phyloP scores from a whole-genome alignment of 2,797 vertebrate genomes.

The Onychomys leucogaster region DNA sequence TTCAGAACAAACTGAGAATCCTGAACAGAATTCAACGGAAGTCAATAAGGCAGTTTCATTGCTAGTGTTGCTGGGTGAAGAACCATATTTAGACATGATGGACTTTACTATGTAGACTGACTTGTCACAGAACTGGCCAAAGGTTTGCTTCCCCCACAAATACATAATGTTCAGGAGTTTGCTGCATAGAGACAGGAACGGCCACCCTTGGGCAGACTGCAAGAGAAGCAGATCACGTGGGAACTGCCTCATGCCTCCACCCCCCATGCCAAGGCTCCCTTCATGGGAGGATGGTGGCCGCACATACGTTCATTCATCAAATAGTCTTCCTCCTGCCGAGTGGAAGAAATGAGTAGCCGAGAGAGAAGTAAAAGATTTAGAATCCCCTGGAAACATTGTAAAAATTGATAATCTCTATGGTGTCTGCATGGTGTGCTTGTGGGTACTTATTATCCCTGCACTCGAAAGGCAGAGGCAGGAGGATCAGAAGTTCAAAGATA shows the following conservation, averaged over 20 bases:
- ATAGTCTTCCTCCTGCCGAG: neutral
- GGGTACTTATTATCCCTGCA: neutral
- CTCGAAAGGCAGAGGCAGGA: neutral
- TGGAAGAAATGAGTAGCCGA: neutral
- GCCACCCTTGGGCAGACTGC: neutral
- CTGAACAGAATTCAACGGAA: neutral
- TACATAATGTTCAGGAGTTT: neutral
- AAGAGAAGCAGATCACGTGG: neutral
- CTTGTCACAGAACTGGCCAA: neutral
- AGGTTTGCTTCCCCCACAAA: neutral
- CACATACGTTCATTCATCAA: neutral
- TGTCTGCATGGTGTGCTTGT: neutral
- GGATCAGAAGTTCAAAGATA: neutral
- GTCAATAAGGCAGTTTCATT: neutral
- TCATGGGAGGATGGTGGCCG: neutral
- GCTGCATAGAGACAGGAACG: neutral
- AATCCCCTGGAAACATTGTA: neutral
- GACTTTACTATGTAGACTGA: neutral
- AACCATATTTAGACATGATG: neutral
- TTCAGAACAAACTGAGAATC: constrained; percentile 19
- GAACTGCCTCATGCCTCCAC: neutral
- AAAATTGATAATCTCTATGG: neutral
- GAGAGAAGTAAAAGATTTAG: neutral
- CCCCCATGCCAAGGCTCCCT: neutral
- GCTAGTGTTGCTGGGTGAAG: neutral